phyloP scores from a whole-genome alignment of 2,888 invertebrate genomes.

The Nebria salina region DNA sequence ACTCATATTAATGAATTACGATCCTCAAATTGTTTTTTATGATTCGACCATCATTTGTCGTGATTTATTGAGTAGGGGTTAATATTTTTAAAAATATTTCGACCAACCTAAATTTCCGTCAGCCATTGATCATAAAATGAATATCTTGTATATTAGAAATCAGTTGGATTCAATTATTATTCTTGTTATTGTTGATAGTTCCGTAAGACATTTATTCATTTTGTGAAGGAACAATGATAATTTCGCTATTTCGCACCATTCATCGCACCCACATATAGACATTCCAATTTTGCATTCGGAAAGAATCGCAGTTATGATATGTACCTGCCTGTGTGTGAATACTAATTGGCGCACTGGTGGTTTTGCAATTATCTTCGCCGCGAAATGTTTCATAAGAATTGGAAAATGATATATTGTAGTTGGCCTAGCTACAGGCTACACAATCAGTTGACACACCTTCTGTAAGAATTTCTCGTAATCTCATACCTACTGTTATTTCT shows the following conservation, averaged over 20 bases:
- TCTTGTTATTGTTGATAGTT: neutral
- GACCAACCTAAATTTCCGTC: no score
- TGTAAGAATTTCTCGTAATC: neutral
- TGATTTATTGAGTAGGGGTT: no score
- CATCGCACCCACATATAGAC: conserved; percentile 1
- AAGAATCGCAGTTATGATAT: neutral
- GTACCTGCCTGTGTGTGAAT: neutral
- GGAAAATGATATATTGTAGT: conserved; percentile 1
- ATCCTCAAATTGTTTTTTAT: no score
- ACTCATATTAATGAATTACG: no score
- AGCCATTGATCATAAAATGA: no score
- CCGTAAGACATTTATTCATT: neutral
- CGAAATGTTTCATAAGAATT: neutral
- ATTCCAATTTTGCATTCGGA: neutral
- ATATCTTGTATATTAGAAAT: no score
- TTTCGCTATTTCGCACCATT: neutral
- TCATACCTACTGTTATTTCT: neutral
- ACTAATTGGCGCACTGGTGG: neutral
- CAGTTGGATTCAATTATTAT: neutral
- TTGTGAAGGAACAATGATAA: neutral
- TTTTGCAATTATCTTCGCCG: neutral
- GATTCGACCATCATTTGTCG: no score
- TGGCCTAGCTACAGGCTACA: conserved; percentile 1
- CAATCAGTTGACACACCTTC: conserved; percentile 1
- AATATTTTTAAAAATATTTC: no score